These are phyloP conservation scores for Drosophila mayaguana DNA, from an alignment of 2,888 invertebrate species.

Conservation along the genomic window DNA sequence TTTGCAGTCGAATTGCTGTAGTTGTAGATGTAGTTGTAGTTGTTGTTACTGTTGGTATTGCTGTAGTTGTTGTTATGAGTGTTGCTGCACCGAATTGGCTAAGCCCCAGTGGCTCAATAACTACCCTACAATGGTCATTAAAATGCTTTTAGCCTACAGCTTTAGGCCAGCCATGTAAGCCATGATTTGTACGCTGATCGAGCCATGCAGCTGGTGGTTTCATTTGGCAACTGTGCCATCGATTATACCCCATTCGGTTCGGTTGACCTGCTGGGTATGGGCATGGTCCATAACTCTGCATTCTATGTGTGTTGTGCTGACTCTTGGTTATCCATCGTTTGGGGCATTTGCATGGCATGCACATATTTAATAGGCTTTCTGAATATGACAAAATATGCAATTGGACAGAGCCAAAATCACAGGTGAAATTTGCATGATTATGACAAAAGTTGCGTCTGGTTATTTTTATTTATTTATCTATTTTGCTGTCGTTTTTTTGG, in stretches of 20 bases:
- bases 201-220: background rate
- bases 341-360: constrained; percentile 70
- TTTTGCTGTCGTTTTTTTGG: background rate
- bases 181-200: background rate
- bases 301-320: constrained; percentile 29
- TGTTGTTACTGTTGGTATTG: constrained; percentile 67
- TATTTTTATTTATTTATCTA: no score
- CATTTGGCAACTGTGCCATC: background rate
- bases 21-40: constrained; percentile 44
- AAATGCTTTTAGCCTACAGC: background rate
- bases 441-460: constrained; percentile 59
- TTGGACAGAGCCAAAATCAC: constrained; percentile 47
- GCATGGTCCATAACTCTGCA: constrained; percentile 59
- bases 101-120: constrained; percentile 54
- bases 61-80: constrained; percentile 65
- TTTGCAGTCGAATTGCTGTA: constrained; percentile 30
- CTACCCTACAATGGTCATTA: constrained; percentile 61
- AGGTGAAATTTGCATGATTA: constrained; percentile 80
- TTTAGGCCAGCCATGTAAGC: background rate
- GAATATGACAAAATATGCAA: constrained; percentile 77
- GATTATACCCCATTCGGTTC: background rate
- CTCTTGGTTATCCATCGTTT: constrained; percentile 38
- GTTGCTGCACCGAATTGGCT: constrained; percentile 63
- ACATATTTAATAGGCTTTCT: constrained; percentile 77
- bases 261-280: constrained; percentile 44